Evolutionary conservation across 2,797 vertebrate genomes (phyloP).

Genomic region (Anolis apletophallus): DNA sequence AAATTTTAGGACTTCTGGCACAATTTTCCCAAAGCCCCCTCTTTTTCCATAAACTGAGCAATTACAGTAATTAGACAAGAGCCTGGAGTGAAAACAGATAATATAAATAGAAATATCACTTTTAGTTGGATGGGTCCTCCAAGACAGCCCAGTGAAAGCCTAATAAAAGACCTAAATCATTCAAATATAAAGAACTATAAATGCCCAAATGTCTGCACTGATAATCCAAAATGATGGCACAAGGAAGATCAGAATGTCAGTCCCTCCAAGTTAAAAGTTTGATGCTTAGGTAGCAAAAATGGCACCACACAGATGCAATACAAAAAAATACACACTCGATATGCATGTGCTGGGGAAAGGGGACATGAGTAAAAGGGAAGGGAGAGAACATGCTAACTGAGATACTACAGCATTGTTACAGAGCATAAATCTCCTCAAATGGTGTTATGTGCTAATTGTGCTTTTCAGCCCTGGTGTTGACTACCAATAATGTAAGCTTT

Average conservation of each 20-base stretch:
- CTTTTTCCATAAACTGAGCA: slow-evolving; percentile 43
- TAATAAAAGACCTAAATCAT: neutral
- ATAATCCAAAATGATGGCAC: neutral
- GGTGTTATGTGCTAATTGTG: no score
- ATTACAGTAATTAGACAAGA: slow-evolving; percentile 45
- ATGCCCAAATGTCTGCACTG: neutral
- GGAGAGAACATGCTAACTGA: neutral
- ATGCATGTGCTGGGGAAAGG: neutral
- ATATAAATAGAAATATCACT: slow-evolving; percentile 30
- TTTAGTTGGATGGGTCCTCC: neutral
- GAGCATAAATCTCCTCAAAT: no score
- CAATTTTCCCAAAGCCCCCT: slow-evolving; percentile 33
- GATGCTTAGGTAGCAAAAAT: neutral
- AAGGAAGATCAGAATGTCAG: neutral
- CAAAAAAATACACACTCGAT: neutral
- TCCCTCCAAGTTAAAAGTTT: neutral
- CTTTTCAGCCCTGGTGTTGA: no score
- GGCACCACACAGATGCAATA: neutral
- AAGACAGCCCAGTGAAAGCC: neutral
- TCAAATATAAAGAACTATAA: neutral
- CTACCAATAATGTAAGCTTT: no score
- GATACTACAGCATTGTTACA: no score
- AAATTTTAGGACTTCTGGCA: neutral
- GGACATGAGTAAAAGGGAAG: neutral
- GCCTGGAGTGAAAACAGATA: neutral